Evolutionary conservation across 1,140 invertebrate genomes (phyloP).

Genomic region (Leptonema lineaticorne): DNA sequence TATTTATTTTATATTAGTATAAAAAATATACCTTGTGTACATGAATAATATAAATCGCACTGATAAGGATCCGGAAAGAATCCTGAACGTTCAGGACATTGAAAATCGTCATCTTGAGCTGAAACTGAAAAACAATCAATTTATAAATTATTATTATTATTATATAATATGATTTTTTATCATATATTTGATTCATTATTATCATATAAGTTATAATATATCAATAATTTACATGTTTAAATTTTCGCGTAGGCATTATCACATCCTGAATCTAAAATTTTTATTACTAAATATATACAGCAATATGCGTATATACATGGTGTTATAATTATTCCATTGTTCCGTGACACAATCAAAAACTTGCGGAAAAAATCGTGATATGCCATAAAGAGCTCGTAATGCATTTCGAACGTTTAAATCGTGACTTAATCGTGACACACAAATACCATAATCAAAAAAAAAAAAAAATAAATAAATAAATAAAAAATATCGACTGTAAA

Average conservation of each 20-base stretch:
- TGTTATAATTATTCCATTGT: background rate
- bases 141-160: no score
- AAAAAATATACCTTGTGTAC: conserved; percentile 59
- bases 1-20: background rate
- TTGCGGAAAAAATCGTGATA: conserved; percentile 23
- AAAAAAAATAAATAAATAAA: no score
- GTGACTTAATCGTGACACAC: conserved; percentile 14
- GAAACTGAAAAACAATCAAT: conserved; percentile 52
- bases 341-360: background rate
- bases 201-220: no score
- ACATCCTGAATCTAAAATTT: background rate
- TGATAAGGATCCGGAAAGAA: conserved; percentile 75
- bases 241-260: background rate
- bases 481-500: no score
- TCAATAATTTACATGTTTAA: background rate
- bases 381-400: background rate
- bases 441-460: no score
- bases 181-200: no score
- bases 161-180: background rate
- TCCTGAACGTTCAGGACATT: conserved; percentile 73
- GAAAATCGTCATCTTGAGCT: conserved; percentile 58
- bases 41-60: conserved; percentile 82
- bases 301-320: no score
- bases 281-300: background rate
- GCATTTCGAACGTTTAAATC: background rate